phyloP scores from a whole-genome alignment of 2,888 invertebrate genomes.

The Tuta absoluta region DNA sequence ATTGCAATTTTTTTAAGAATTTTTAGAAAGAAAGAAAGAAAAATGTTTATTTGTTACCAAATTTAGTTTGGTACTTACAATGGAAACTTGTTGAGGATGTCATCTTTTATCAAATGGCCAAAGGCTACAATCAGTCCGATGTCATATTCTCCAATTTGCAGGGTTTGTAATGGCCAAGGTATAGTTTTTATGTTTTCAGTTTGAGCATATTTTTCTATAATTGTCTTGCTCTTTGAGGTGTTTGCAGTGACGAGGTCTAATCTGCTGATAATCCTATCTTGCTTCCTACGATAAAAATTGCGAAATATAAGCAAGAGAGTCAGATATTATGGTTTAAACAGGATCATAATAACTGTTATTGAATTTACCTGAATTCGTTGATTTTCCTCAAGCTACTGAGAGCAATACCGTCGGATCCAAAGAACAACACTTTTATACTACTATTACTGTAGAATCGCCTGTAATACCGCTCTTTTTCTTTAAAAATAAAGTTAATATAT shows the following conservation, averaged over 20 bases:
- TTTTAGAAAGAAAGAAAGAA: not conserved
- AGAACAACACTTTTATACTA: conserved; percentile 83
- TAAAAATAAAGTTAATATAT: conserved; percentile 45
- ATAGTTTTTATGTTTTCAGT: conserved; percentile 81
- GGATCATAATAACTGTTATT: not conserved
- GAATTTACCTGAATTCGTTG: conserved; percentile 83
- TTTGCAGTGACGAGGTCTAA: conserved; percentile 88
- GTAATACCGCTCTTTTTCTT: conserved; percentile 43
- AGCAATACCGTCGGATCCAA: conserved; percentile 93
- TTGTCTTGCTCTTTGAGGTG: conserved; percentile 80
- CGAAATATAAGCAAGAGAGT: not conserved
- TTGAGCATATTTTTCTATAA: conserved; percentile 85
- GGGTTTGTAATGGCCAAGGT: conserved; percentile 83
- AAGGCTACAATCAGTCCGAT: conserved; percentile 96
- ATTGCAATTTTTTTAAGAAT: not conserved
- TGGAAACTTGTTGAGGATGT: conserved; percentile 88
- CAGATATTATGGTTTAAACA: not conserved
- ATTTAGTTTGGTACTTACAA: conserved; percentile 82
- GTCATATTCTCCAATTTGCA: conserved; percentile 83
- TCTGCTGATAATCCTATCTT: conserved; percentile 69
- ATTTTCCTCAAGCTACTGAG: conserved; percentile 86
- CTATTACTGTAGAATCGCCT: conserved; percentile 45
- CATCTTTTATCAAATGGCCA: conserved; percentile 92
- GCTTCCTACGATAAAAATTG: conserved; percentile 68
- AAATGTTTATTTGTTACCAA: not conserved